These are phyloP conservation scores for Yponomeuta cagnagella DNA, from an alignment of 2,888 invertebrate species.

Conservation along the genomic window DNA sequence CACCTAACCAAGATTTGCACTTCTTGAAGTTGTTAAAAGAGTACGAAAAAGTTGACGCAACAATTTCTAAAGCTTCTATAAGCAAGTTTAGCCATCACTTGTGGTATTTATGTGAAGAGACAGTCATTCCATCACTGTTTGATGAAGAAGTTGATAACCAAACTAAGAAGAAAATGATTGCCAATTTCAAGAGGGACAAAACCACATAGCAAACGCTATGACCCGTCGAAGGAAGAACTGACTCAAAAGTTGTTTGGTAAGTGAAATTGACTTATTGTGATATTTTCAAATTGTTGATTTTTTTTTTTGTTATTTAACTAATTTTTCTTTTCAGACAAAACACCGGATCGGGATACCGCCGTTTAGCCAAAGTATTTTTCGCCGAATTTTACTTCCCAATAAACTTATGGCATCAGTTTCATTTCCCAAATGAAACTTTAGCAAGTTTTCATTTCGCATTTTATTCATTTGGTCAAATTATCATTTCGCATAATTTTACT, in stretches of 20 bases:
- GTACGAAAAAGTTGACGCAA: conserved; percentile 15
- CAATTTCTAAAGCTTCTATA: conserved; percentile 16
- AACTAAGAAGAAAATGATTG: conserved; percentile 16
- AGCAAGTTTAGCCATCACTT: conserved; percentile 16
- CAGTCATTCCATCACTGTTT: conserved; percentile 14
- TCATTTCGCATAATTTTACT: too few species aligned
- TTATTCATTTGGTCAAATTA: too few species aligned
- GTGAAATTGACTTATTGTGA: background rate
- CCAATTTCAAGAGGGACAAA: background rate
- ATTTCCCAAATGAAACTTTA: too few species aligned
- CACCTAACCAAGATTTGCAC: conserved; percentile 22
- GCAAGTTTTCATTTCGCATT: too few species aligned
- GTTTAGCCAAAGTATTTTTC: too few species aligned
- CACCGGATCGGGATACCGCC: background rate
- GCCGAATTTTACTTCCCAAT: too few species aligned
- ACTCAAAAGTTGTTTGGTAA: conserved; percentile 17
- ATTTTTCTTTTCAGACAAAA: background rate
- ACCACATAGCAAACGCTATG: background rate
- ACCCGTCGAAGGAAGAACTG: conserved; percentile 6
- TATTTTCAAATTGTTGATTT: background rate
- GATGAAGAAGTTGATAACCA: conserved; percentile 16
- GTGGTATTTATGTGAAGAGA: conserved; percentile 15
- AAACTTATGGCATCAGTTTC: too few species aligned
- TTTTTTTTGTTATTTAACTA: background rate
- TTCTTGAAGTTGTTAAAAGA: conserved; percentile 21